Base-by-base conservation (phyloP, 2,888 invertebrate species). In the Apoda limacodes region DNA sequence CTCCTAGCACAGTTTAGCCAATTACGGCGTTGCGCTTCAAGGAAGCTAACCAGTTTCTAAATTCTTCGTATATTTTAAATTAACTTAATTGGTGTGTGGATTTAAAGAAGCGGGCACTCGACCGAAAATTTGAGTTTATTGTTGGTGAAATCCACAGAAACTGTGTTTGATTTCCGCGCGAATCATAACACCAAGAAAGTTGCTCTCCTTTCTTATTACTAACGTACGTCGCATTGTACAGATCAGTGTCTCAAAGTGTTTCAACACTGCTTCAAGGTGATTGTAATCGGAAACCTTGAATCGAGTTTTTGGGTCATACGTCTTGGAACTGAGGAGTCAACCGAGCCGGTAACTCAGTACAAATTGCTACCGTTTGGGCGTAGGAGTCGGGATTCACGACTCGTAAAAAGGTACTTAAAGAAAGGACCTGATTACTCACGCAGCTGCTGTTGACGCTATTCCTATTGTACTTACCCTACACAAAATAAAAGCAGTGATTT, bases 61-160 rank as follows among this genome's bases (percentile, higher is more conserved):
- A 78, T 78, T 78, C 78, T 78, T 72, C 67, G 72, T 76, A 71
- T 75, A 69, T 75, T 74, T n/a, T 75, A 72, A 72, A 76, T 74
- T 64, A 70, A 61, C 70, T 74, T 75, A 78, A 80, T 78, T 76
- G 70, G 69, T 71, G 67, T 71, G 67, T 70, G 60, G 67, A 69
- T 72, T 63, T 64, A 62, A 58, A 54, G 60, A 52, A 56, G 68
- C 53, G 64, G 50, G 68, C 74, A 72, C 65, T 64, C 64, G 69
- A 76, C 74, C 74, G 71, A 71, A 67, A 72, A 72, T 64, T 59
- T 60, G 67, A 64, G 65, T 60, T 65, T 67, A 67, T 67, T 63
- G 70, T 64, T 69, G 60, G 70, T 64, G 65, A 70, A 70, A 69
- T n/a, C n/a, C n/a, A n/a, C n/a, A n/a, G n/a, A n/a, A n/a, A n/a